phyloP scores from a whole-genome alignment of 2,888 invertebrate genomes.

The Netelia inedita region DNA sequence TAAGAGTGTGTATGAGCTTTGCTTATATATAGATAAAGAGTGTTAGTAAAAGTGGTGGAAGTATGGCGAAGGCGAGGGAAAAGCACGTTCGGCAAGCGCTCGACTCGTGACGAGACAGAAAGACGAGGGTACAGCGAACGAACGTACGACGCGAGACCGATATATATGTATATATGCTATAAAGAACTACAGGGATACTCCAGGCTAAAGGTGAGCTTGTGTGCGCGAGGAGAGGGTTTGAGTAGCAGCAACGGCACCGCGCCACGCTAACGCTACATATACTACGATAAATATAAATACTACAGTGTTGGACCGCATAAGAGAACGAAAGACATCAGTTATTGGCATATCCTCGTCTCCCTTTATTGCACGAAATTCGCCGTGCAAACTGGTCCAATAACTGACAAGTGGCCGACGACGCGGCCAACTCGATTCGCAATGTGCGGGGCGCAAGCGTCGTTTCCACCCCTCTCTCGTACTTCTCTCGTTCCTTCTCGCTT shows the following conservation, averaged over 20 bases:
- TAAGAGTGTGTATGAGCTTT: conserved; percentile 66
- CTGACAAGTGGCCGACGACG: conserved; percentile 30
- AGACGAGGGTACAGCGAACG: neutral
- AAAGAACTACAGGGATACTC: conserved; percentile 22
- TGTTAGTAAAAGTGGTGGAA: conserved; percentile 27
- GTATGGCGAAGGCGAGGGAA: conserved; percentile 50
- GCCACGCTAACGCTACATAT: neutral
- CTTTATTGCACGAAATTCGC: conserved; percentile 47
- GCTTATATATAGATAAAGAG: conserved; percentile 39
- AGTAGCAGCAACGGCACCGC: conserved; percentile 10
- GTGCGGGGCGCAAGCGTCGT: conserved; percentile 60
- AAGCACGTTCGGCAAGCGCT: conserved; percentile 60
- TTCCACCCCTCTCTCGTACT: conserved; percentile 54
- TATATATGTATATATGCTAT: neutral
- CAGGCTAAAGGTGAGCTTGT: neutral
- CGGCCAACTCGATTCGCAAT: neutral
- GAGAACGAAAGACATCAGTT: conserved; percentile 7
- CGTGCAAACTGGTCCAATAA: conserved; percentile 30
- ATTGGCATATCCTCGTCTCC: conserved; percentile 64
- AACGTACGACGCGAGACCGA: neutral
- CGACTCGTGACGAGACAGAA: conserved; percentile 41
- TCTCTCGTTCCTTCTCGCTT: conserved; percentile 41
- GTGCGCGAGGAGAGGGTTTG: conserved; percentile 18
- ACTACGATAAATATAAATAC: neutral
- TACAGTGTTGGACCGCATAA: conserved; percentile 46